Conservation (phyloP, 2,797 vertebrate species). For the Siniperca scherzeri region DNA sequence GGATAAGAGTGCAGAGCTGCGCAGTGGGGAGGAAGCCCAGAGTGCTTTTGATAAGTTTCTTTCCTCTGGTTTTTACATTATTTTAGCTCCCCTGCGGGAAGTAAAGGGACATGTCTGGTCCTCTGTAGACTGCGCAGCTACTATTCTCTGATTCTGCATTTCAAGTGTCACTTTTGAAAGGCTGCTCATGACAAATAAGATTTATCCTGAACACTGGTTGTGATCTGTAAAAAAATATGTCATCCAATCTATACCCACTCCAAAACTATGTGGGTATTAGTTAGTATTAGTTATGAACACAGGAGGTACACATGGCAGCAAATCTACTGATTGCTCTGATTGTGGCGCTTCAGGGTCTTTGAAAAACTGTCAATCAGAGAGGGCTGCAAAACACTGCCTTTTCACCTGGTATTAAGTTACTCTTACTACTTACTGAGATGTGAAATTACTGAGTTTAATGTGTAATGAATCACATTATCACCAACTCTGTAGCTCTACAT, state of each 20-base stretch:
- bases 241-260: too few relatives aligned
- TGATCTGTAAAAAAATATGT: not conserved
- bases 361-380: not conserved
- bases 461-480: not conserved
- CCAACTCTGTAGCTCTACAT: not conserved
- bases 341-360: not conserved
- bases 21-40: constrained; percentile 27
- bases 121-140: not conserved
- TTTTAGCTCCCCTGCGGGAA: not conserved
- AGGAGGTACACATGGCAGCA: not conserved
- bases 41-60: constrained; percentile 36
- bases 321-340: not conserved
- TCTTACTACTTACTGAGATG: too few relatives aligned
- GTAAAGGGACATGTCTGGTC: not conserved
- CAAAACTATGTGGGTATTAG: too few relatives aligned
- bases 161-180: not conserved
- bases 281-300: not conserved
- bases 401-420: not conserved
- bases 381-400: not conserved
- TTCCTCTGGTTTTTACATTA: constrained; percentile 40
- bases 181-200: not conserved
- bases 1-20: constrained; percentile 32
- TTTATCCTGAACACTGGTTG: not conserved
- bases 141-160: not conserved
- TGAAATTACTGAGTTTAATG: not conserved